phyloP scores from a whole-genome alignment of 37 sponge, comb jelly and placozoan genomes.

The Eunapius fragilis region DNA sequence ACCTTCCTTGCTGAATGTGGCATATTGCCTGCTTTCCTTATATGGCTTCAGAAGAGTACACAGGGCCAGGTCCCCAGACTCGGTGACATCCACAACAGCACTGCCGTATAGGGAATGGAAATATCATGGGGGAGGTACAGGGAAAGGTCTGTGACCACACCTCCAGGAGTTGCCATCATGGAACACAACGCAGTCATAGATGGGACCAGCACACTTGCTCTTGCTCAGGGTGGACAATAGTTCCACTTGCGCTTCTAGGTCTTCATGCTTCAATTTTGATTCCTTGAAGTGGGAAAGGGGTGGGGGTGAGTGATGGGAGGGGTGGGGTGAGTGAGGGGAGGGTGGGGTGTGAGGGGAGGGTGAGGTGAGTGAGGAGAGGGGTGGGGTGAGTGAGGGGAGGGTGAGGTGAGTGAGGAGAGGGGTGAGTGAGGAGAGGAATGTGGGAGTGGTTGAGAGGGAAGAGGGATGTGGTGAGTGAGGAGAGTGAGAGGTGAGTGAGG shows the following conservation, averaged over 20 bases:
- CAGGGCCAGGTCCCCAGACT: constrained; percentile 68
- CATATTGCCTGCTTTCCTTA: constrained; percentile 62
- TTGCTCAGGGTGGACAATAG: constrained; percentile 55
- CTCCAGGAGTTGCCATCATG: constrained; percentile 85
- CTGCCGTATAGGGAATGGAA: constrained; percentile 31
- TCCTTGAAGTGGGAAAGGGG: too few relatives aligned
- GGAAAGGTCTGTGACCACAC: constrained; percentile 12
- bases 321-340: not conserved
- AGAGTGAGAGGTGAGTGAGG: not conserved
- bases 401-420: not conserved
- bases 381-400: not conserved
- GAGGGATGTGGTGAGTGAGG: not conserved
- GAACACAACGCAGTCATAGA: constrained; percentile 91
- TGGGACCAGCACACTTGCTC: constrained; percentile 63
- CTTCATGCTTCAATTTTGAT: constrained; percentile 49
- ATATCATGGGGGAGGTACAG: not conserved
- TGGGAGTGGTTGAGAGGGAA: not conserved
- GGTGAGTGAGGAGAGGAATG: not conserved
- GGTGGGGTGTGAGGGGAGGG: not conserved
- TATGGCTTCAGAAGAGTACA: constrained; percentile 69
- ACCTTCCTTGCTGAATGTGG: constrained; percentile 64
- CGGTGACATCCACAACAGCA: constrained; percentile 86
- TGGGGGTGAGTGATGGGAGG: not conserved
- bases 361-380: not conserved
- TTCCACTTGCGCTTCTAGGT: constrained; percentile 75